Evolutionary conservation across 2,797 vertebrate genomes (phyloP), one percentile per base, ranked within the genome.

Genomic region (Hippocampus kuda): DNA sequence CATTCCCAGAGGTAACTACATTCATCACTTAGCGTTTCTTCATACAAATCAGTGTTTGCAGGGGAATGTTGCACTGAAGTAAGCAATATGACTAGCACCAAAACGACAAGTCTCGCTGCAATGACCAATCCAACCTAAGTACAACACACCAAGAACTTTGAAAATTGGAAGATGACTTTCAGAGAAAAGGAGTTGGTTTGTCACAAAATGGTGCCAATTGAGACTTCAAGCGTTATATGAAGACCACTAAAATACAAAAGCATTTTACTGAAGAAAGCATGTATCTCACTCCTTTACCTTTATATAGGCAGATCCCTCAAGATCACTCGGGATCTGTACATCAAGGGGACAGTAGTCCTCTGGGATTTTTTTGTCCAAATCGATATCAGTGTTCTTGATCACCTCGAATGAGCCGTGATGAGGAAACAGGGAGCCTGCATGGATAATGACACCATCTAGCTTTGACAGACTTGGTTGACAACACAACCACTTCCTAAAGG

Each of bases 401-500:
- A 99, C 97, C 83, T 99, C 97, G 85, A 99, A 99, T 0, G 95
- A 98, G 60, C 96, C 97, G 0, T 96, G 95, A 83, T 99, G 97
- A 75, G 94, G 94, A 81, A 98, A 99, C 67, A 99, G 91, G 42
- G 97, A 99, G 3, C 97, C 97, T 99, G 79, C 5, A 61, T 0
- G 56, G 4, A 26, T 2, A 2, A 67, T 30, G 66, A 20, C 4
- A 46, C n/a, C 30, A 42, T 24, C 11, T 13, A 57, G 22, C 1
- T 24, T 49, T 63, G 3, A 66, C 54, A 62, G 27, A 42, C 15
- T 30, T 61, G 24, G 42, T 5, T 18, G 4, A 30, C 7, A 4
- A 15, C 1, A 48, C 8, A 48, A 0, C 7, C 5, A n/a, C 49
- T 12, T 16, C 2, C 15, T 4, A 4, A 4, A 6, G 24, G 12